Evolutionary conservation across 1,140 invertebrate species (phyloP).

Genomic region (Euwallacea similis): DNA sequence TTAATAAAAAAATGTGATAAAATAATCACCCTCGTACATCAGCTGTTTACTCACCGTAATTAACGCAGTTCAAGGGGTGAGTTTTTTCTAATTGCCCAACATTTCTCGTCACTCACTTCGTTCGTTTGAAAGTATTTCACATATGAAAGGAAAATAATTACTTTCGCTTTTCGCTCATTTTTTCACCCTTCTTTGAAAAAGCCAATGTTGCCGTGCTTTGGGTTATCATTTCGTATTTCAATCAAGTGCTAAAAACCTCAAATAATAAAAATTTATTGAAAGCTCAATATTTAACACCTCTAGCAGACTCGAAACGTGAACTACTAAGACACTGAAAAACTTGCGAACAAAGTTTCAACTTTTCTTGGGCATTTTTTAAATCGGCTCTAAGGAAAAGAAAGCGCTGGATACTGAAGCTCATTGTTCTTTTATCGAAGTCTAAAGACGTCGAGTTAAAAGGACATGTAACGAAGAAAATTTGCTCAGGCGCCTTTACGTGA

Average conservation of each 20-base stretch:
- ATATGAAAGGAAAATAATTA: slow-evolving; percentile 25
- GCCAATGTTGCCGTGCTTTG: too few relatives aligned
- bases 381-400: not conserved
- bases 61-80: slow-evolving; percentile 12
- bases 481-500: slow-evolving; percentile 9
- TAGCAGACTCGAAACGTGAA: too few relatives aligned
- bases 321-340: too few relatives aligned
- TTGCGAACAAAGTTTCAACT: not conserved
- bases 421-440: slow-evolving; percentile 16
- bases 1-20: not conserved
- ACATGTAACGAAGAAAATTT: slow-evolving; percentile 15
- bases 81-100: slow-evolving; percentile 13
- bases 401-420: not conserved
- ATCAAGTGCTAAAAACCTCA: too few relatives aligned
- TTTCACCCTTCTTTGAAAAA: too few relatives aligned
- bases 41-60: slow-evolving; percentile 10
- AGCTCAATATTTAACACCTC: too few relatives aligned
- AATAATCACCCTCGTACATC: not conserved
- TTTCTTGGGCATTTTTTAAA: not conserved
- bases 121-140: slow-evolving; percentile 9
- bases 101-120: slow-evolving; percentile 7
- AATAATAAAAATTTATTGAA: too few relatives aligned
- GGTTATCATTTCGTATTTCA: too few relatives aligned
- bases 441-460: slow-evolving; percentile 14
- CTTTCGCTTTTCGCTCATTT: slow-evolving; percentile 3